Evolutionary conservation across 2,113 vertebrate genomes (phyloP).

Genomic region (Alexandromys fortis): DNA sequence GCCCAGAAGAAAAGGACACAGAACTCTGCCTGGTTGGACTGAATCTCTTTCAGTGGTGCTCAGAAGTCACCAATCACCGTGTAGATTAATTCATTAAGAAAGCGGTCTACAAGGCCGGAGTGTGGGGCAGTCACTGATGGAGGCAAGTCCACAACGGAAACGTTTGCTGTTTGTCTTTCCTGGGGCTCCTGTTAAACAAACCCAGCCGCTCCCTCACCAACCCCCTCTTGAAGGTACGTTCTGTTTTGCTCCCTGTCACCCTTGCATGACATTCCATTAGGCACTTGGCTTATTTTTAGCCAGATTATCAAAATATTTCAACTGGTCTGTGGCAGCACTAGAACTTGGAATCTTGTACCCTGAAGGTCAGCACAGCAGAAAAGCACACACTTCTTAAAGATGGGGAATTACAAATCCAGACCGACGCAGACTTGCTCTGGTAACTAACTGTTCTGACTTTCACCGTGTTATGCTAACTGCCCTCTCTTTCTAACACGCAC

Average conservation of each 20-base stretch:
- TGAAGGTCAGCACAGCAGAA: slow-evolving; percentile 80
- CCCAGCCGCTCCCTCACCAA: slow-evolving; percentile 61
- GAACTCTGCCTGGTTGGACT: neutral
- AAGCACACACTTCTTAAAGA: slow-evolving; percentile 84
- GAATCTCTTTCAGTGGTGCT: slow-evolving; percentile 27
- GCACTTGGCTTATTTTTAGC: slow-evolving; percentile 94
- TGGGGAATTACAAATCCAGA: slow-evolving; percentile 99
- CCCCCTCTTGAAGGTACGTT: slow-evolving; percentile 65
- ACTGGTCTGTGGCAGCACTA: slow-evolving; percentile 84
- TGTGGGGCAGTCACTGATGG: neutral
- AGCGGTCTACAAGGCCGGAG: neutral
- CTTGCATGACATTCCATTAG: slow-evolving; percentile 91
- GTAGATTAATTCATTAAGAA: neutral
- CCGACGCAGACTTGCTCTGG: slow-evolving; percentile 97
- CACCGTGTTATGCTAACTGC: neutral
- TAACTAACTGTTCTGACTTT: slow-evolving; percentile 89
- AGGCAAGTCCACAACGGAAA: slow-evolving; percentile 47
- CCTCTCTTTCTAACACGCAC: slow-evolving; percentile 55
- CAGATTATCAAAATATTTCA: slow-evolving; percentile 87
- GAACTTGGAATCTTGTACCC: slow-evolving; percentile 85
- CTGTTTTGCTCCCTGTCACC: slow-evolving; percentile 85
- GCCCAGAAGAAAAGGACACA: neutral
- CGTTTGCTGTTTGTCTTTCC: slow-evolving; percentile 25
- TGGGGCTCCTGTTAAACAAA: slow-evolving; percentile 22
- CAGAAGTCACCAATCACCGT: neutral